A percentile compares a stretch with the other conserved stretches of the same genome.
Conservation (phyloP, 2,113 vertebrate genomes). For the Lutjanus erythropterus region DNA sequence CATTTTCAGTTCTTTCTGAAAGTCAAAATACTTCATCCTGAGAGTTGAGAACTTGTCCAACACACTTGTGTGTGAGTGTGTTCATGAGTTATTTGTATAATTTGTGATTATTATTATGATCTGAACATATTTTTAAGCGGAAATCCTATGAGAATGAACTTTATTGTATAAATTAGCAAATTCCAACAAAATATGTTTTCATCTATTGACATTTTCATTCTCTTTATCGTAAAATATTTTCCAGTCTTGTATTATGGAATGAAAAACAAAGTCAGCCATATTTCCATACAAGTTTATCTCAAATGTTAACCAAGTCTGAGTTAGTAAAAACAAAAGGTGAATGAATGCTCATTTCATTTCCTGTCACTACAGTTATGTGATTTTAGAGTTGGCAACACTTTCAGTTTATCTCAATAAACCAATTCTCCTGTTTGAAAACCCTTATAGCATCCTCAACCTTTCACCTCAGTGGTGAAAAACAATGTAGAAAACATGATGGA, state of each 20-base stretch:
- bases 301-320: no score
- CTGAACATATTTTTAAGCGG: not conserved
- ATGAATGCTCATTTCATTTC: no score
- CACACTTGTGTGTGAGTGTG: not conserved
- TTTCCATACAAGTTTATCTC: no score
- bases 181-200: not conserved
- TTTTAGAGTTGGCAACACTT: no score
- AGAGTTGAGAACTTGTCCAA: not conserved
- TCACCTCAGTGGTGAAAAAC: no score
- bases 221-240: not conserved
- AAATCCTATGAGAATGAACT: not conserved
- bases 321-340: no score
- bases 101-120: not conserved
- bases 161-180: not conserved
- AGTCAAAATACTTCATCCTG: not conserved
- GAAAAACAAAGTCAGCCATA: not conserved
- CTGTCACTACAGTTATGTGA: no score
- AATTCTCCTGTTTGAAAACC: no score
- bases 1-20: not conserved
- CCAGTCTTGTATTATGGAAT: not conserved
- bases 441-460: no score
- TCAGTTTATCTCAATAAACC: no score
- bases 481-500: no score
- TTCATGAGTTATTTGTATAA: not conserved
- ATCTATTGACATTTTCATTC: not conserved